These are phyloP conservation scores for Astyanax mexicanus DNA, from an alignment of 2,797 vertebrate genomes.

Conservation along the genomic window DNA sequence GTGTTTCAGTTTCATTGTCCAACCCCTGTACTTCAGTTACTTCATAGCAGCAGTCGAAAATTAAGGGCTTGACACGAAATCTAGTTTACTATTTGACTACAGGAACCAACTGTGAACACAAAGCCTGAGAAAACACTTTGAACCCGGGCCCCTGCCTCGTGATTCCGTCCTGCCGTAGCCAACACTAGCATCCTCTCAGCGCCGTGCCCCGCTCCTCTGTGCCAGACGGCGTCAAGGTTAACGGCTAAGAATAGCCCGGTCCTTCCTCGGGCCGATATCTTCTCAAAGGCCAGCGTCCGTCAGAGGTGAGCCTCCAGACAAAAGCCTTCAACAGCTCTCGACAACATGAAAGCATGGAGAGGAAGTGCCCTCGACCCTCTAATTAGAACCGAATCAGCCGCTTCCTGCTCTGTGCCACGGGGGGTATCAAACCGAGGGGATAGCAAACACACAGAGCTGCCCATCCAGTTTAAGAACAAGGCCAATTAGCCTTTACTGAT, in stretches of 20 bases:
- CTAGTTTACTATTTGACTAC: too few relatives aligned
- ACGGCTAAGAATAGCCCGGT: constrained; percentile 48
- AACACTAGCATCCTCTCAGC: constrained; percentile 1
- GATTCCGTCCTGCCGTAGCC: constrained; percentile 33
- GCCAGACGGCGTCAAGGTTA: constrained; percentile 44
- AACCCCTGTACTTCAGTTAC: too few relatives aligned
- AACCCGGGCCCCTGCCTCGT: constrained; percentile 47
- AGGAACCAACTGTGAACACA: not conserved
- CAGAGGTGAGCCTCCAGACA: constrained; percentile 3
- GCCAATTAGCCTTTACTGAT: constrained; percentile 53
- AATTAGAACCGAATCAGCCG: constrained; percentile 57
- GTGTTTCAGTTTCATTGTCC: too few relatives aligned
- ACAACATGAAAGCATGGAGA: constrained; percentile 45
- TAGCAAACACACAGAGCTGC: constrained; percentile 57
- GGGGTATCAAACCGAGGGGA: constrained; percentile 19
- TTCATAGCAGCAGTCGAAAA: too few relatives aligned
- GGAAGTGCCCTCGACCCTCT: constrained; percentile 42
- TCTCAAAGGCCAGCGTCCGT: not conserved
- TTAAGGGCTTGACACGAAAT: too few relatives aligned
- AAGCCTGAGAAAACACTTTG: constrained; percentile 20
- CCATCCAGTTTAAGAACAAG: constrained; percentile 54
- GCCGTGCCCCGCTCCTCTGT: constrained; percentile 26
- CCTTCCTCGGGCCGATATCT: constrained; percentile 13
- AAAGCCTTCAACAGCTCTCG: constrained; percentile 2
- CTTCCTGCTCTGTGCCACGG: constrained; percentile 38